phyloP scores from a whole-genome alignment of 2,113 vertebrate species.

The Sander lucioperca region DNA sequence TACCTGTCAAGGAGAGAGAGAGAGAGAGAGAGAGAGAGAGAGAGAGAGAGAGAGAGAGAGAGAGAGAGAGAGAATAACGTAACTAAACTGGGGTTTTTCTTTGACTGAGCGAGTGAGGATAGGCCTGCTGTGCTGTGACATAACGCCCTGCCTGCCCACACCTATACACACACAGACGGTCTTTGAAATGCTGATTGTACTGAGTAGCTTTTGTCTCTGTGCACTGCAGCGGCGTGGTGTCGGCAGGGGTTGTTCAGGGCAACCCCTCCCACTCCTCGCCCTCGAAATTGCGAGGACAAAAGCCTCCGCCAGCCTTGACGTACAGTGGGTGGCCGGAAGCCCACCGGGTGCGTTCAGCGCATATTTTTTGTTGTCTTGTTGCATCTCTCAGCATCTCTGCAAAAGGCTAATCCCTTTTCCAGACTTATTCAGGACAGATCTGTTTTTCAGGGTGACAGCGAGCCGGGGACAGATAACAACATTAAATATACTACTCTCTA shows the following conservation, averaged over 20 bases:
- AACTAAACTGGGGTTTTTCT: not conserved
- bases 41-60: constrained; percentile 31
- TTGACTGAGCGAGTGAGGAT: constrained; percentile 19
- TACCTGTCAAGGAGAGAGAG: constrained; percentile 84
- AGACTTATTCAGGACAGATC: constrained; percentile 41
- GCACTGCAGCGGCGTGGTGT: constrained; percentile 21
- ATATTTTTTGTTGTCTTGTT: not conserved
- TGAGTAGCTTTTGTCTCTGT: constrained; percentile 42
- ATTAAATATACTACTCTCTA: constrained; percentile 9
- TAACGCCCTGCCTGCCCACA: constrained; percentile 1
- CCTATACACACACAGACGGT: not conserved
- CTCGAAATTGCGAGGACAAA: constrained; percentile 42
- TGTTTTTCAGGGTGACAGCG: constrained; percentile 4
- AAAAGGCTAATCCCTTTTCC: constrained; percentile 52
- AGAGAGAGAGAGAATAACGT: constrained; percentile 1
- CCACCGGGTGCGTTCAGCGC: not conserved
- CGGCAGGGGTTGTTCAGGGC: constrained; percentile 63
- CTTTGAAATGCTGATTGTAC: constrained; percentile 56
- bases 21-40: constrained; percentile 17
- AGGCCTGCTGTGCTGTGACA: constrained; percentile 19
- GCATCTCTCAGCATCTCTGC: constrained; percentile 30
- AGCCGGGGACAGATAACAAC: not conserved
- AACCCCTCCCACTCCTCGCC: constrained; percentile 23
- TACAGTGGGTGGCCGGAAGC: constrained; percentile 32
- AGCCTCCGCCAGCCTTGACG: constrained; percentile 14